phyloP scores from a whole-genome alignment of 2,113 vertebrate genomes.

The Empidonax traillii region DNA sequence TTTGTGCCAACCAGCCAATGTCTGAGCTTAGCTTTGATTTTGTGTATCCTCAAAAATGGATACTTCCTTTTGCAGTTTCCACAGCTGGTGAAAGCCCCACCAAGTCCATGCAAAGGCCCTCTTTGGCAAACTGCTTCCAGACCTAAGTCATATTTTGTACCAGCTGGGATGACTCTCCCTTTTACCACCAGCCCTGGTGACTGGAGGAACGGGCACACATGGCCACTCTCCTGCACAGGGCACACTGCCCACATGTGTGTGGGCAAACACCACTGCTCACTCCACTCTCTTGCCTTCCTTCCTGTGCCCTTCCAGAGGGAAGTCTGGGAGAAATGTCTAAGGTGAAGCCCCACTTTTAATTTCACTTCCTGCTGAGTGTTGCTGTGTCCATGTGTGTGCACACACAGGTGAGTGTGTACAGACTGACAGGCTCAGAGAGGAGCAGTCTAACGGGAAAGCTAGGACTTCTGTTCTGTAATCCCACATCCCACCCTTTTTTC shows the following conservation, averaged over 20 bases:
- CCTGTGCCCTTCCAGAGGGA: neutral
- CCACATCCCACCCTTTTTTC: neutral
- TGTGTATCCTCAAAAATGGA: neutral
- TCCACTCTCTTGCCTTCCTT: neutral
- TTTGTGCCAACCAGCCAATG: neutral
- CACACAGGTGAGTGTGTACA: neutral
- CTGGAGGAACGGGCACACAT: neutral
- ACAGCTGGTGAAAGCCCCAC: neutral
- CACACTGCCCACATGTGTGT: rapidly evolving
- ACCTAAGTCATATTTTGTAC: neutral
- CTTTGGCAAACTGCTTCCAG: neutral
- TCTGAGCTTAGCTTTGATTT: neutral
- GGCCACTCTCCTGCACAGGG: rapidly evolving
- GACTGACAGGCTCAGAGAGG: neutral
- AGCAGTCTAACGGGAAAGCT: neutral
- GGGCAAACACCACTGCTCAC: neutral
- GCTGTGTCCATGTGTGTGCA: neutral
- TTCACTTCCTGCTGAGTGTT: neutral
- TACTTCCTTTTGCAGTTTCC: neutral
- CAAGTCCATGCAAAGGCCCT: neutral
- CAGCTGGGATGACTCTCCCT: neutral
- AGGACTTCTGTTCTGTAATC: neutral
- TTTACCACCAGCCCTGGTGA: neutral
- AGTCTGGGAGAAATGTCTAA: neutral
- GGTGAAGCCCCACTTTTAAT: neutral